Evolutionary conservation across 1,140 invertebrate genomes (phyloP), one percentile per base, ranked within the genome.

Genomic region (Gonioctena quinquepunctata): DNA sequence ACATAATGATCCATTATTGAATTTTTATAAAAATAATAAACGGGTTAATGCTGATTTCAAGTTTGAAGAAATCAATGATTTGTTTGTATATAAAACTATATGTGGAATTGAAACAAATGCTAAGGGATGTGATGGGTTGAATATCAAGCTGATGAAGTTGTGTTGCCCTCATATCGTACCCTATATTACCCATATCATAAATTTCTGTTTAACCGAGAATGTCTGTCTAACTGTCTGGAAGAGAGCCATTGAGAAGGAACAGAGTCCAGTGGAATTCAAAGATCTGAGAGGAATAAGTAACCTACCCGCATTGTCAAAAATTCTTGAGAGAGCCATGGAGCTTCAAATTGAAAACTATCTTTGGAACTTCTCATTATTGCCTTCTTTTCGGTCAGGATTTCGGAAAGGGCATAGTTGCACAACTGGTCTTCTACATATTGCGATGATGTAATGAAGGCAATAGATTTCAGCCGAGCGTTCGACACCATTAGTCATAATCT

Each of bases 21-120:
- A 60, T 60, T 61, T 61, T 61, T 61, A 61, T 28, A 27, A 16
- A 61, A 61, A 61, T 61, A 61, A 61, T 0, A 61, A 61, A 61
- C 26, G 13, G 6, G 27, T 61, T 61, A 25, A 61, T 27, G 19
- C 26, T 13, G 54, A 56, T 56, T 56, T 56, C 21, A 56, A n/a
- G 16, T 56, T 56, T 22, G n/a, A 56, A 56, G 7, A 16, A 61
- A 28, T 61, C 27, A 61, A 61, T 1, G 13, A 61, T 28, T n/a
- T 61, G 27, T 61, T 61, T 19, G 59, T 61, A 8, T 61, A 61
- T 25, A 61, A 61, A 25, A 61, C 59, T 27, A 61, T 61, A 16
- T 61, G 59, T 61, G 27, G 19, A 16, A 33, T 61, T 6, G 16
- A 16, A 61, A 61, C 26, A 27, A 61, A 56, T 56, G 54, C 54